A percentile compares a stretch with the other conserved stretches of the same genome.
phyloP scores from a whole-genome alignment of 1,140 invertebrate species.

The Penaeus vannamei region DNA sequence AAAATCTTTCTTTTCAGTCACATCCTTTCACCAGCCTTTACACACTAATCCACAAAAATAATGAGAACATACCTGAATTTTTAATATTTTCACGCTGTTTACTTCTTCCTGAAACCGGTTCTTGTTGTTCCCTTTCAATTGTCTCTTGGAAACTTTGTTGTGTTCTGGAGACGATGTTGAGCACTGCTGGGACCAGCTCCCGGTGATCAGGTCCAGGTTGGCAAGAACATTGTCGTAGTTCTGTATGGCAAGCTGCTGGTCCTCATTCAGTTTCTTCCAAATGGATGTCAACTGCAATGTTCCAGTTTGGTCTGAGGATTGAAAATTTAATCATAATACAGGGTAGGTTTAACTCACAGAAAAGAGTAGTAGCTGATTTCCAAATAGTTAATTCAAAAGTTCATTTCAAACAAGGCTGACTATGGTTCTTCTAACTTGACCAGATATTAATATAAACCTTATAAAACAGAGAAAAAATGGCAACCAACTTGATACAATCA shows the following conservation, averaged over 20 bases:
- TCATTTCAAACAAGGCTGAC: too few species aligned
- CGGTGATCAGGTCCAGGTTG: slow-evolving; percentile 88
- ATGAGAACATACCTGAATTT: slow-evolving; percentile 70
- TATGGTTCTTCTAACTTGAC: too few species aligned
- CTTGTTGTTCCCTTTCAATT: slow-evolving; percentile 81
- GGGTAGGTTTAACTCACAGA: too few species aligned
- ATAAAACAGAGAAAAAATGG: too few species aligned
- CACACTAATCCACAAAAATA: background rate
- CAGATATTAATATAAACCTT: too few species aligned
- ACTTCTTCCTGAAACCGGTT: slow-evolving; percentile 79
- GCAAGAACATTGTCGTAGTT: slow-evolving; percentile 92
- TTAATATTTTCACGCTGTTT: slow-evolving; percentile 76
- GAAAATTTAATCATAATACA: background rate
- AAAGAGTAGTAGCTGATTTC: too few species aligned
- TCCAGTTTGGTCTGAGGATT: slow-evolving; percentile 83
- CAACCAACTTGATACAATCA: too few species aligned
- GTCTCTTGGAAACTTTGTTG: slow-evolving; percentile 71
- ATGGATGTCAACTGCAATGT: slow-evolving; percentile 83
- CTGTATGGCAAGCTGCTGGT: slow-evolving; percentile 88
- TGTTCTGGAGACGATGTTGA: slow-evolving; percentile 78
- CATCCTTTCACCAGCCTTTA: too few species aligned
- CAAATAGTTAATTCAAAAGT: too few species aligned
- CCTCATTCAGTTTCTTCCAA: slow-evolving; percentile 82
- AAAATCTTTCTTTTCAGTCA: too few species aligned
- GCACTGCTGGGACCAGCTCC: slow-evolving; percentile 89